phyloP scores from a whole-genome alignment of 2,797 vertebrate genomes.

The Adelosebastes latens region DNA sequence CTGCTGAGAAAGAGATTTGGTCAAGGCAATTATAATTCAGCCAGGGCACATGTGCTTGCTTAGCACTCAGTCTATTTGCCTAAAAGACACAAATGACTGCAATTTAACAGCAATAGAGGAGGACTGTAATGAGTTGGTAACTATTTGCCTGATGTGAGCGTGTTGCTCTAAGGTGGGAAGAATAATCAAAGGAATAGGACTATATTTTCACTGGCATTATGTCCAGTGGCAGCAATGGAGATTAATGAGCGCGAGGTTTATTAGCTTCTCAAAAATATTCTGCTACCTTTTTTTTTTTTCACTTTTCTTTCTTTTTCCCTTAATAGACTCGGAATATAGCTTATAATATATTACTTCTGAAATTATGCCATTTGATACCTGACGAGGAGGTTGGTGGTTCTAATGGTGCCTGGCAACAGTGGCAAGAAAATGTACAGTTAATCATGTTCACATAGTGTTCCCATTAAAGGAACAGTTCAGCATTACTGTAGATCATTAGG shows the following conservation, averaged over 20 bases:
- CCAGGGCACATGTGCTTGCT: constrained; percentile 64
- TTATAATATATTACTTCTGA: constrained; percentile 2
- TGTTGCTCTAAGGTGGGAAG: constrained; percentile 60
- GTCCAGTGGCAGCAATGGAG: constrained; percentile 60
- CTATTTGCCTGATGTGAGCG: constrained; percentile 63
- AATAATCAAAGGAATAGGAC: constrained; percentile 61
- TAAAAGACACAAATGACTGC: constrained; percentile 77
- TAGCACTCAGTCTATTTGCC: constrained; percentile 67
- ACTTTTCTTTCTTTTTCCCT: constrained; percentile 5
- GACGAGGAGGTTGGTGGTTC: neutral
- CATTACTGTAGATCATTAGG: neutral
- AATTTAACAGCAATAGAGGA: constrained; percentile 71
- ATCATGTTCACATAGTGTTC: neutral
- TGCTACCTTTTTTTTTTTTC: neutral
- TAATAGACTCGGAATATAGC: constrained; percentile 21
- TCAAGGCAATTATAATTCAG: constrained; percentile 70
- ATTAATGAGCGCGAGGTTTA: constrained; percentile 65
- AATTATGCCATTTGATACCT: constrained; percentile 3
- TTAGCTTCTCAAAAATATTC: constrained; percentile 49
- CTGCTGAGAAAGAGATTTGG: constrained; percentile 69
- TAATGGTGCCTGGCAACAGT: neutral
- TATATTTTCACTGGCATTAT: constrained; percentile 53
- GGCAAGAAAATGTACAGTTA: neutral
- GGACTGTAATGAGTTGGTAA: constrained; percentile 68
- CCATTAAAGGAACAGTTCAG: neutral